Evolutionary conservation across 2,113 vertebrate species (phyloP), one percentile per base, ranked within the genome.

Genomic region (Fulica atra): DNA sequence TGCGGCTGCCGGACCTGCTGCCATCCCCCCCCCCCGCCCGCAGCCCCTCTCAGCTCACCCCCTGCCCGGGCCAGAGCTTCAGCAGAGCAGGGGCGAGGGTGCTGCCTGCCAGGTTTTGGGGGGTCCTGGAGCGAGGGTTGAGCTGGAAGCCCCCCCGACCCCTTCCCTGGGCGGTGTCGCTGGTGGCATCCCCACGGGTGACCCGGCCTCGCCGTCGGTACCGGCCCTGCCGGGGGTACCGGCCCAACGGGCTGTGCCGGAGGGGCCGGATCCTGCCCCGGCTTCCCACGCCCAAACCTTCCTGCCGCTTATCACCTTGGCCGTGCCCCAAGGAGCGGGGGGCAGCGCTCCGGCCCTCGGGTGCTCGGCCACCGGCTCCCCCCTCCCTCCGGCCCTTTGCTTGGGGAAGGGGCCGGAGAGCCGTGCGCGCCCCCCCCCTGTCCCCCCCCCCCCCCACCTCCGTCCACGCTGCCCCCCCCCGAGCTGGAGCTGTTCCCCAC

Each of bases 11-110:
- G 38, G 57, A 14, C 9, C 71, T 59, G 13, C 82, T 31, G 60
- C 78, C n/a, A n/a, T n/a, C n/a, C n/a, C n/a, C n/a, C n/a, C 59
- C 2, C 11, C 38, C 0, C 13, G 14, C 31, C 54, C 38, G 5
- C 7, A 31, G 71, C 25, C 4, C 0, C 3, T 83, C 40, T 16
- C 23, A 5, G 7, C 66, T 16, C 13, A 1, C 8, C 42, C 64
- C 33, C 25, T 16, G 16, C 54, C 28, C 5, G 1, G 2, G 1
- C 16, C 9, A 8, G 7, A 1, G 2, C 26, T 25, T 48, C 1
- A 4, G 59, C 64, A 48, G 72, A 71, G 36, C 29, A 8, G 16
- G 35, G 44, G 6, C 63, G 53, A 68, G 51, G 26, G 19, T 21
- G 44, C 65, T 60, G 70, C 53, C 57, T 16, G 6, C 13, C 24